Base-by-base conservation (phyloP, 2,113 vertebrate species). In the Salvelinus sp. region DNA sequence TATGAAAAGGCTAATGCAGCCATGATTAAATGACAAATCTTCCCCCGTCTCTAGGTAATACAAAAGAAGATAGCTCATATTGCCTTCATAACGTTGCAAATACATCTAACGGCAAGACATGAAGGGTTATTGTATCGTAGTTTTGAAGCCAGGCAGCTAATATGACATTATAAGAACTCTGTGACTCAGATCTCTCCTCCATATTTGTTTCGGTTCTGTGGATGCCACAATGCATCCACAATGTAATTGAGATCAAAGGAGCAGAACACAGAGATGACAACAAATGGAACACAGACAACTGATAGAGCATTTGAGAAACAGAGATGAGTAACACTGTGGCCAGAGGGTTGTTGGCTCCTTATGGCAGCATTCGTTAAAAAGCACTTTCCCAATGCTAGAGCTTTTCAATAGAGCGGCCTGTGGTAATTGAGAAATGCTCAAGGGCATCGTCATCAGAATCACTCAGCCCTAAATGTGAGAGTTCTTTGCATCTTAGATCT, bases 1-100 rank as follows among this genome's bases (percentile, higher is more conserved):
- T 76, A 76, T 64, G 75, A 54, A 76, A 65, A 71, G 75, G 58
- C 69, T 76, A 76, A 76, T 71, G 23, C 68, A 71, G 69, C 23
- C 60, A 50, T 71, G 58, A 71, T 76, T 76, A 76, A 76, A 71
- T 76, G 69, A 64, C 57, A 71, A 65, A 70, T 71, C 68, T 48
- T 38, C 75, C 69, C 69, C 14, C 33, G 22, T 76, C 67, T 76
- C 75, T 50, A 38, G 69, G 16, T 70, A 71, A 64, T 71, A 71
- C 68, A 63, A 44, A 62, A 50, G 57, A 38, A 47, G 54, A 50
- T 70, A 54, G 25, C 25, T 71, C 69, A 76, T 71, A 50, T 76
- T 76, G 58, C 69, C 68, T 65, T 50, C 16, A 63, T 76, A 76
- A 71, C 38, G 30, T 38, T 14, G 25, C 60, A 71, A 76, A 70